A percentile compares a stretch with the other conserved stretches of the same genome.
These are phyloP conservation scores for Trachythela sp. DNA, from an alignment of 64 coral and sea anemone species.

Conservation along the genomic window DNA sequence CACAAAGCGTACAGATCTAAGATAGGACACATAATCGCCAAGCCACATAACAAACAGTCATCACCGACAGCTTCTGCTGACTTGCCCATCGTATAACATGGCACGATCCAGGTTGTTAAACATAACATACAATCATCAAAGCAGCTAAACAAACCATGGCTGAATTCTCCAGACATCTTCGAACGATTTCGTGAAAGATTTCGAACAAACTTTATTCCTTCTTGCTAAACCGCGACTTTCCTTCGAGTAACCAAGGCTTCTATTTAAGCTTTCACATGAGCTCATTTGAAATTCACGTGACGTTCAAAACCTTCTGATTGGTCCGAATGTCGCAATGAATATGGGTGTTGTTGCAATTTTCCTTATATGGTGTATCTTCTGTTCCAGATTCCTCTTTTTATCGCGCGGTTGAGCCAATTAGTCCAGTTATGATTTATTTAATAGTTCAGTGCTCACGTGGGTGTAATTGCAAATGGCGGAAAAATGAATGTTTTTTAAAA, in stretches of 20 bases:
- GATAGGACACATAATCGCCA: constrained; percentile 51
- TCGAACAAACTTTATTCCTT: background rate
- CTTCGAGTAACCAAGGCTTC: background rate
- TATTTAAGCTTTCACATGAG: background rate
- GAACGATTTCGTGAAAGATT: background rate
- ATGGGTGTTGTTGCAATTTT: background rate
- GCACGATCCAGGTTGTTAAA: constrained; percentile 53
- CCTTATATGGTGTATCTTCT: background rate
- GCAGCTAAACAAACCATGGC: constrained; percentile 58
- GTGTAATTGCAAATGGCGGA: too few relatives aligned
- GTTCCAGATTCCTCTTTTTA: too few relatives aligned
- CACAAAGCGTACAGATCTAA: constrained; percentile 60
- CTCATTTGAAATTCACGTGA: background rate
- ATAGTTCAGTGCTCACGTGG: too few relatives aligned
- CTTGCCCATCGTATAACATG: constrained; percentile 84
- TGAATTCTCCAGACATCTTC: constrained; percentile 53
- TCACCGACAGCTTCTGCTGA: constrained; percentile 79
- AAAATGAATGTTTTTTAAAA: too few relatives aligned
- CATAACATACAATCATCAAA: constrained; percentile 65
- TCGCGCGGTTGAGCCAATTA: too few relatives aligned
- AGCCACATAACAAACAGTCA: constrained; percentile 78
- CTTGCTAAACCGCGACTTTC: background rate
- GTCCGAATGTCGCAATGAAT: background rate
- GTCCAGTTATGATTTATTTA: too few relatives aligned
- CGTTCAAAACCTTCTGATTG: background rate